Evolutionary conservation across 1,140 invertebrate genomes (phyloP).

Genomic region (Eufriesea mexicana): DNA sequence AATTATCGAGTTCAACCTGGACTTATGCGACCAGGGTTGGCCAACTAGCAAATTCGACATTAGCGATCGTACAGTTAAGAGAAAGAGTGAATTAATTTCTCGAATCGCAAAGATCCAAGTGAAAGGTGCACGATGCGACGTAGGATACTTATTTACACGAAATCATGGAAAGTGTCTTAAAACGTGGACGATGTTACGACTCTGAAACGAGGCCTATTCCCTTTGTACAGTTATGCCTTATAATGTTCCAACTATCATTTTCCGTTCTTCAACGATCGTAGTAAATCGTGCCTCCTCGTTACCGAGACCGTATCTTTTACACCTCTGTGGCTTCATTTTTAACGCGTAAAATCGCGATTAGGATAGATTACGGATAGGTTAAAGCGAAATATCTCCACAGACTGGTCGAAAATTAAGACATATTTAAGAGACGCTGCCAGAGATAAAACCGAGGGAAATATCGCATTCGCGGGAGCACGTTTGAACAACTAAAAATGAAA

Average conservation of each 20-base stretch:
- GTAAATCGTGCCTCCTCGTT: neutral
- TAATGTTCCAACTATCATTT: conserved; percentile 17
- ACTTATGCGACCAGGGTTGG: too few relatives aligned
- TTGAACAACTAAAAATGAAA: neutral
- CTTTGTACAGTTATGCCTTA: neutral
- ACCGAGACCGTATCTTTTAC: neutral
- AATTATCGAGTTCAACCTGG: too few relatives aligned
- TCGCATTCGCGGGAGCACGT: neutral
- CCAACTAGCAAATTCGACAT: neutral
- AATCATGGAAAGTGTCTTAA: neutral
- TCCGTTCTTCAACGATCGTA: conserved; percentile 5
- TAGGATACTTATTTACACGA: neutral
- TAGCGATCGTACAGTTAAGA: too few relatives aligned
- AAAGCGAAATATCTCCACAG: neutral
- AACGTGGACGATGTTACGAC: neutral
- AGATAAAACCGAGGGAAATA: neutral
- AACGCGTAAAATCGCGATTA: neutral
- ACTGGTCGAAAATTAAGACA: neutral
- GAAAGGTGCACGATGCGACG: neutral
- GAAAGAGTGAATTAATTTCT: neutral
- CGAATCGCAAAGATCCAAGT: neutral
- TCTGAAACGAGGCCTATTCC: neutral
- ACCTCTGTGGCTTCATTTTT: neutral
- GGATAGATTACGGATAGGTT: neutral
- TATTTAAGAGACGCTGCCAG: neutral